phyloP scores from a whole-genome alignment of 2,113 vertebrate genomes.

The Aptenodytes patagonicus region DNA sequence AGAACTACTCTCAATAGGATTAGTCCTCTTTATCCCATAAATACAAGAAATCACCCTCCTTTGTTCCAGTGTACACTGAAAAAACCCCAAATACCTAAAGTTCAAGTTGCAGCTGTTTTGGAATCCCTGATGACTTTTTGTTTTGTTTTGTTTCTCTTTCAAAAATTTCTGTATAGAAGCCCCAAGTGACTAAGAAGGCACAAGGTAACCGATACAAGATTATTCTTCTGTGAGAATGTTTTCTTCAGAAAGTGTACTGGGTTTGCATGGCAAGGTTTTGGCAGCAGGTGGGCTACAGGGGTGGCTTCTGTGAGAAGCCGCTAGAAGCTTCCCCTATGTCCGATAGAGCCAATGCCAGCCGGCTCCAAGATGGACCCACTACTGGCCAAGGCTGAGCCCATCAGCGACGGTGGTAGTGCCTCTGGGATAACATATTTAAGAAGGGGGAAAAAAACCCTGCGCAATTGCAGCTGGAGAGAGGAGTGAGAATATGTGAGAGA shows the following conservation, averaged over 20 bases:
- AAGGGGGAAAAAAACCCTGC: too few relatives aligned
- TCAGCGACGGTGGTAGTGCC: fast-evolving
- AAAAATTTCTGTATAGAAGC: not conserved
- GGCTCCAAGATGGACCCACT: not conserved
- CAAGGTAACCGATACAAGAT: not conserved
- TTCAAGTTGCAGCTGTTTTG: not conserved
- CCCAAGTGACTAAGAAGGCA: not conserved
- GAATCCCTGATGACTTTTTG: not conserved
- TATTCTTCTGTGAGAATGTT: not conserved
- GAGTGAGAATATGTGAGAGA: too few relatives aligned
- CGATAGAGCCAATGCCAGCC: too few relatives aligned
- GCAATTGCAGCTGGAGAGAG: too few relatives aligned
- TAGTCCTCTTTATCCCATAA: conserved; percentile 23
- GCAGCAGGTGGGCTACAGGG: not conserved
- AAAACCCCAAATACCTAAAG: not conserved
- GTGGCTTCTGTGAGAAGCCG: not conserved
- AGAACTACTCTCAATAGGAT: conserved; percentile 7
- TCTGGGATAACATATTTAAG: too few relatives aligned
- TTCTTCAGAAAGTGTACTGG: not conserved
- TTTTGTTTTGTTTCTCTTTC: not conserved
- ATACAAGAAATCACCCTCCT: not conserved
- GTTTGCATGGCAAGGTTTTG: not conserved
- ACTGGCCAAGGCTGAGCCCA: not conserved
- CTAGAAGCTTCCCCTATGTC: not conserved
- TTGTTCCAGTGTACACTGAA: not conserved